Conservation (phyloP, 2,797 vertebrate species). For the Clarias laeviceps region DNA sequence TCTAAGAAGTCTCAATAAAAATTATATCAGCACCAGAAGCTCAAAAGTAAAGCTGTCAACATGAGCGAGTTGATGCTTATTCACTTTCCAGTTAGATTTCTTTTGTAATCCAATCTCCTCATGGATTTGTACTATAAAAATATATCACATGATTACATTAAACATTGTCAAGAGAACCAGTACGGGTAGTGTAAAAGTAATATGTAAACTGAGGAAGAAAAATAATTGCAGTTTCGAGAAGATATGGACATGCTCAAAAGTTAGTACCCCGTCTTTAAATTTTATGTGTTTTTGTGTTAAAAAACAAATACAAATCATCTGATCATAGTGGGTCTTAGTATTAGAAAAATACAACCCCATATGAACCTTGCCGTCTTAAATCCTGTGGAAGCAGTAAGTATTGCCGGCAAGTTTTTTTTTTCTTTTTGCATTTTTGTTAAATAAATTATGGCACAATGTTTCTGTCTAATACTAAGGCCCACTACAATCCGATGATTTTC, state of each 20-base stretch:
- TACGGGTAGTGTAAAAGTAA: slow-evolving; percentile 7
- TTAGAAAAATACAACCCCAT: too few species aligned
- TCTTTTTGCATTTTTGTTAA: too few species aligned
- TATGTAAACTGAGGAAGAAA: background rate
- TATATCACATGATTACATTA: slow-evolving; percentile 19
- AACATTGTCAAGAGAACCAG: background rate
- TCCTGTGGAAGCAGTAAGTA: too few species aligned
- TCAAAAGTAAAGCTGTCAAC: slow-evolving; percentile 13
- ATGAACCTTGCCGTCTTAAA: too few species aligned
- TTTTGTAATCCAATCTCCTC: background rate
- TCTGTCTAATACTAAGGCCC: too few species aligned
- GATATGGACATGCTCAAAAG: background rate
- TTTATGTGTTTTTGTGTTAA: too few species aligned
- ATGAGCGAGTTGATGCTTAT: background rate
- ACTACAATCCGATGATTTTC: too few species aligned
- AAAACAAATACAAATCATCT: too few species aligned
- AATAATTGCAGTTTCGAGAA: background rate
- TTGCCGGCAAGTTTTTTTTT: too few species aligned
- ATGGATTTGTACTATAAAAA: slow-evolving; percentile 15
- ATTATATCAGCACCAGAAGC: background rate
- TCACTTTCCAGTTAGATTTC: background rate
- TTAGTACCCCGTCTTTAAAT: too few species aligned
- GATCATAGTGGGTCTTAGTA: too few species aligned
- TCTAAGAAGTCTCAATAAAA: background rate
- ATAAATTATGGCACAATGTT: too few species aligned